Percentiles rank a stretch among this genome's conserved stretches.
Evolutionary conservation across 2,888 invertebrate genomes (phyloP).

Genomic region (Podabrus alpinus): DNA sequence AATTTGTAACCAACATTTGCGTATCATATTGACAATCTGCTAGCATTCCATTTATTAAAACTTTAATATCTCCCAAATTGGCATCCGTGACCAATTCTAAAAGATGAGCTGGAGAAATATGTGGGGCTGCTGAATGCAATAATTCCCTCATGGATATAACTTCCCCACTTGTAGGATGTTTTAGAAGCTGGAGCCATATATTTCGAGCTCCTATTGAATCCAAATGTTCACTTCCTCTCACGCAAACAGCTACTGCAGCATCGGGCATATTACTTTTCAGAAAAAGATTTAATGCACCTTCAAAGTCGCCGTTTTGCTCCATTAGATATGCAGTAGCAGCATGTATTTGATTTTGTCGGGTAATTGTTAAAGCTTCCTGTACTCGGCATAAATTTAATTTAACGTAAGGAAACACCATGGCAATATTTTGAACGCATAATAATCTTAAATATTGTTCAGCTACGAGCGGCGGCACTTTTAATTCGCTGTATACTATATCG

Average conservation of each 20-base stretch:
- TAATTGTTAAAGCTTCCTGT: slow-evolving; percentile 68
- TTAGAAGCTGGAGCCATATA: slow-evolving; percentile 59
- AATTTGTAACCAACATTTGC: slow-evolving; percentile 69
- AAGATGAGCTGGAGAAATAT: slow-evolving; percentile 62
- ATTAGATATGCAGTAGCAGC: slow-evolving; percentile 73
- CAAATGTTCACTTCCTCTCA: slow-evolving; percentile 56
- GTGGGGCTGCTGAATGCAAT: slow-evolving; percentile 61
- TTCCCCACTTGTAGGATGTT: slow-evolving; percentile 55
- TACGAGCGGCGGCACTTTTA: slow-evolving; percentile 56
- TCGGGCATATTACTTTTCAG: slow-evolving; percentile 54
- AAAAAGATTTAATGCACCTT: slow-evolving; percentile 70
- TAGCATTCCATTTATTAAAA: slow-evolving; percentile 68
- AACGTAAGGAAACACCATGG: slow-evolving; percentile 61
- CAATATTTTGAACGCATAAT: slow-evolving; percentile 63
- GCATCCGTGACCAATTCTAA: slow-evolving; percentile 63
- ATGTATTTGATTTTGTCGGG: slow-evolving; percentile 63
- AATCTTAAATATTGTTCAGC: slow-evolving; percentile 66
- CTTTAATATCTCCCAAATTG: slow-evolving; percentile 66
- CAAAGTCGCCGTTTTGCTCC: slow-evolving; percentile 75
- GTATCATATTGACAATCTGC: slow-evolving; percentile 78
- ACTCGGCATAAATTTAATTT: slow-evolving; percentile 63
- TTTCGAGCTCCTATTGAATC: slow-evolving; percentile 55
- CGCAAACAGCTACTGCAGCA: slow-evolving; percentile 53
- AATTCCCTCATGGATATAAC: slow-evolving; percentile 55
- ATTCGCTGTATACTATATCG: slow-evolving; percentile 56